Conservation (phyloP, 1,140 invertebrate species). For the Drosophila saltans region DNA sequence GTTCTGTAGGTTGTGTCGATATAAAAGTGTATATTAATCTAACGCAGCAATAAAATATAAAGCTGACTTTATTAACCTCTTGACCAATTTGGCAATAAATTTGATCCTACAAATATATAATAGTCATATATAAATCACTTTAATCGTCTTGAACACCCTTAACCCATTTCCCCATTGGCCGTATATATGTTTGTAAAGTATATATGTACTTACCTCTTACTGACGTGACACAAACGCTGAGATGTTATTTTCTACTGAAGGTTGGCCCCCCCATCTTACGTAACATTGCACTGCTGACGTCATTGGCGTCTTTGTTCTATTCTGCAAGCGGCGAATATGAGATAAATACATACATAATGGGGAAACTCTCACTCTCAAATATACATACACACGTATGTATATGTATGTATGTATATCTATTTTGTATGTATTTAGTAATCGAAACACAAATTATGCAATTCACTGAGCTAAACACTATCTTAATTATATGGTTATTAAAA, state of each 20-base stretch:
- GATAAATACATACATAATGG: no score
- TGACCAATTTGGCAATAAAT: no score
- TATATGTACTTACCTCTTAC: background rate
- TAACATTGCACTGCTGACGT: background rate
- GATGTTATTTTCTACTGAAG: background rate
- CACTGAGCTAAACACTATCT: constrained; percentile 31
- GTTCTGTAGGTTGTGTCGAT: no score
- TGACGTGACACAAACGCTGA: background rate
- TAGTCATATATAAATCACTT: no score
- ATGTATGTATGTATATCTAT: background rate
- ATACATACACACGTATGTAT: background rate
- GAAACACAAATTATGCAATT: constrained; percentile 47
- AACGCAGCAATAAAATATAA: no score
- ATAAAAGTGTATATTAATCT: no score
- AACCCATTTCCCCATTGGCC: background rate
- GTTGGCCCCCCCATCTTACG: background rate
- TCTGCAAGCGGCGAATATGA: background rate
- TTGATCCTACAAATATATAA: no score
- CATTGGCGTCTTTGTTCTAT: constrained; percentile 2
- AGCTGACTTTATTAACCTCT: no score
- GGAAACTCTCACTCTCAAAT: background rate
- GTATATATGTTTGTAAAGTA: background rate
- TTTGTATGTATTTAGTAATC: background rate
- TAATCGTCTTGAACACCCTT: no score
- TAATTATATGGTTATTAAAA: constrained; percentile 70